Evolutionary conservation across 2,113 vertebrate species (phyloP), one percentile per base, ranked within the genome.

Genomic region (Clarias magur): DNA sequence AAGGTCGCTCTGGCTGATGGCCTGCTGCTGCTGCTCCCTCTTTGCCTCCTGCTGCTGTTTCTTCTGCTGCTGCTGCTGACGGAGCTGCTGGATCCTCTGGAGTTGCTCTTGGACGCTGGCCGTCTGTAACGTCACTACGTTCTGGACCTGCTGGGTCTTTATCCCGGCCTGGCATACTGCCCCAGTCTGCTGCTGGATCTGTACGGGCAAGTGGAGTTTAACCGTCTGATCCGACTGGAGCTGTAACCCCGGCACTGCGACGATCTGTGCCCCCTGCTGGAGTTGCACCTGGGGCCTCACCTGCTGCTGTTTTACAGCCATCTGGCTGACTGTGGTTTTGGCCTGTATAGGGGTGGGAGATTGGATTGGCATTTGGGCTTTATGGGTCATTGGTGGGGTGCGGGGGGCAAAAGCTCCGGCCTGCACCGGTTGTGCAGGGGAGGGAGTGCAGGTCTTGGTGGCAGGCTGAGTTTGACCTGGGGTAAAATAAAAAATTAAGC

Each of bases 21-120:
- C 91, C 93, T 96, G 96, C 91, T 96, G 94, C 87, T 92, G 91
- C 91, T 96, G 97, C 93, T 99, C 98, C 88, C 94, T 94, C 93
- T 97, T 98, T 89, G 95, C 94, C 85, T 96, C 96, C 94, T 96
- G 96, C 83, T 97, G 96, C 21, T 96, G 96, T 82, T 68, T 78
- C 38, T 97, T 96, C 94, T 96, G 96, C 94, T 94, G 93, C 90
- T 93, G 93, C 86, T 98, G 97, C 10, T 97, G 96, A 87, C 95
- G 95, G 90, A 97, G 95, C 89, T 98, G 97, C 91, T 98, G 97
- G 92, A 97, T 96, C 92, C 96, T 94, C 87, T 97, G 97, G 87
- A 98, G 95, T 93, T 99, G 97, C 93, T 98, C 97, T 92, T 98
- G 97, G 86, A 98, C 96, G 67, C 95, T 97, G 87, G 97, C 94